Evolutionary conservation across 2,888 invertebrate genomes (phyloP), one percentile per base, ranked within the genome.

Genomic region (Drosophila anomelani): DNA sequence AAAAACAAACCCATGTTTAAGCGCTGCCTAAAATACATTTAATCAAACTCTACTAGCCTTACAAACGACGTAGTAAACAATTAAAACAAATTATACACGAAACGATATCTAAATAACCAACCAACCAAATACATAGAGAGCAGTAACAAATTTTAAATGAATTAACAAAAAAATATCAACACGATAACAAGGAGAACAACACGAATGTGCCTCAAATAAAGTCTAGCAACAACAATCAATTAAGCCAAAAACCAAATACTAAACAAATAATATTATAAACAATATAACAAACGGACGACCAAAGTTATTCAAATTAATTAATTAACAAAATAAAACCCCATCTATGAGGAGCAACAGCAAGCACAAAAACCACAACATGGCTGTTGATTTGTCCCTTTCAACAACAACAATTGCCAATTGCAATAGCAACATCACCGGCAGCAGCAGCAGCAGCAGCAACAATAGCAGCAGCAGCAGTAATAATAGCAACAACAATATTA

Each of bases 341-440:
- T 81, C 85, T 75, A 82, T 82, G 81, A 80, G 76, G 66, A 88
- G 78, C 75, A 76, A 72, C 63, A 44, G 53, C 56, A 57, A 47
- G 46, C 55, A 34, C 66, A 66, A 53, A 23, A 53, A 66, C 54
- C 58, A 26, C 54, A 60, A 63, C 82, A 91, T 91, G 89, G 83
- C 91, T 80, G 84, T 91, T 75, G 91, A 91, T 71, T 80, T 91
- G 77, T 83, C 90, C 53, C 77, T 89, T 51, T 66, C 77, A 56
- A 36, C 81, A 79, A 73, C 87, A 46, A 80, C 85, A 78, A 70
- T 70, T 43, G 59, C 84, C 81, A 85, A 78, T 80, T 81, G 56
- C 57, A 68, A 66, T 78, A 80, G 79, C 87, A 66, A 79, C 80
- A 86, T 56, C 43, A 67, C 23, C 63, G 46, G 23, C 57, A 76